phyloP scores from a whole-genome alignment of 2,797 vertebrate genomes.

The Odontamblyopus rebecca region DNA sequence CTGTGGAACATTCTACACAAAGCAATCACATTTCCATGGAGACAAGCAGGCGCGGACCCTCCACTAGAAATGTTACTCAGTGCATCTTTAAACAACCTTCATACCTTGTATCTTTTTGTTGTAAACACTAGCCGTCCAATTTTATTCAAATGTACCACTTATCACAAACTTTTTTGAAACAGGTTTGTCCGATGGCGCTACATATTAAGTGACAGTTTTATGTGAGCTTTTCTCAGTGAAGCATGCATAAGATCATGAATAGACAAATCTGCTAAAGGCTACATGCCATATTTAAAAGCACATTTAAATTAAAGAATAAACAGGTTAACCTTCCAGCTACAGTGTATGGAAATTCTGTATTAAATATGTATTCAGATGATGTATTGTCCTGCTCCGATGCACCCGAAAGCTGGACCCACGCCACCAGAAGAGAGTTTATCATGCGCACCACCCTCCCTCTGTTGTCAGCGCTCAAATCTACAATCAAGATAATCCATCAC shows the following conservation, averaged over 20 bases:
- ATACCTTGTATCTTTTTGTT: no score
- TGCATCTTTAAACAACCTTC: no score
- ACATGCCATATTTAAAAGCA: constrained; percentile 14
- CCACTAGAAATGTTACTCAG: no score
- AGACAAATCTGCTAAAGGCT: constrained; percentile 39
- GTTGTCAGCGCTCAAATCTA: constrained; percentile 70
- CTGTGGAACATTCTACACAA: no score
- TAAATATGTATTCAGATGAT: constrained; percentile 75
- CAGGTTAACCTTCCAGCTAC: constrained; percentile 74
- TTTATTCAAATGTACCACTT: background rate
- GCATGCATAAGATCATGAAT: constrained; percentile 33
- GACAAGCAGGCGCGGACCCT: no score
- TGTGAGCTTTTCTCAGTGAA: constrained; percentile 34
- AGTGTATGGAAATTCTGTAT: constrained; percentile 68
- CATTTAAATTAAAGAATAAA: constrained; percentile 65
- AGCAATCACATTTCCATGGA: no score
- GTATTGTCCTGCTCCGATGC: constrained; percentile 64
- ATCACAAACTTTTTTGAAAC: background rate
- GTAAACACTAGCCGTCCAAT: no score
- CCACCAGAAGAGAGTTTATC: constrained; percentile 48
- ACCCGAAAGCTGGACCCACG: constrained; percentile 59
- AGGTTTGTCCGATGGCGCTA: background rate
- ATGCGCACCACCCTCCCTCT: constrained; percentile 20
- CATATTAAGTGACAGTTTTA: constrained; percentile 6
- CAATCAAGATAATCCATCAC: constrained; percentile 79